phyloP scores from a whole-genome alignment of 2,113 vertebrate genomes.

The Apteryx mantelli region DNA sequence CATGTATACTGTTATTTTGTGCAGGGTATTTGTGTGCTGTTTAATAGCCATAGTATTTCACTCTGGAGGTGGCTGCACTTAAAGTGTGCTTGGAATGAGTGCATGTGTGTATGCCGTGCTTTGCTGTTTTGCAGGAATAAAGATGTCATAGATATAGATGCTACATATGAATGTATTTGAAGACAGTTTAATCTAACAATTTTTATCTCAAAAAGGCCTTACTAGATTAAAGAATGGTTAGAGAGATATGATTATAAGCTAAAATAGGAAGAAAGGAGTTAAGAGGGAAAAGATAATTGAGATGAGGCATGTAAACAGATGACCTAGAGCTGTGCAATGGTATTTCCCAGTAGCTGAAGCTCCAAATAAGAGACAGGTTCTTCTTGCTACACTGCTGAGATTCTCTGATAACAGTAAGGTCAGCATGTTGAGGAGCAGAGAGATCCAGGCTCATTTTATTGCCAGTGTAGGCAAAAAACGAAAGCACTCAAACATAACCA shows the following conservation, averaged over 20 bases:
- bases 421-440: neutral
- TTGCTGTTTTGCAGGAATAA: neutral
- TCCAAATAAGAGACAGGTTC: neutral
- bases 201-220: neutral
- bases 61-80: neutral
- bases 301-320: neutral
- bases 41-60: neutral
- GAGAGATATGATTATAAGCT: neutral
- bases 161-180: neutral
- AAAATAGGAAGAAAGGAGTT: neutral
- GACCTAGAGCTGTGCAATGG: neutral
- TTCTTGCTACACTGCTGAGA: neutral
- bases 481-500: neutral
- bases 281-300: neutral
- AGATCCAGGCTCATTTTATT: neutral
- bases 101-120: rapidly evolving
- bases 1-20: neutral
- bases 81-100: neutral
- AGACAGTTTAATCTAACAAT: neutral
- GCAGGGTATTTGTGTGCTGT: neutral
- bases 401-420: neutral
- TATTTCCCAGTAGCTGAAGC: neutral
- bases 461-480: neutral
- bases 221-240: neutral
- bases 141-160: neutral